Conservation (phyloP, 2,797 vertebrate genomes). For the Hypotaenidia philippensis region DNA sequence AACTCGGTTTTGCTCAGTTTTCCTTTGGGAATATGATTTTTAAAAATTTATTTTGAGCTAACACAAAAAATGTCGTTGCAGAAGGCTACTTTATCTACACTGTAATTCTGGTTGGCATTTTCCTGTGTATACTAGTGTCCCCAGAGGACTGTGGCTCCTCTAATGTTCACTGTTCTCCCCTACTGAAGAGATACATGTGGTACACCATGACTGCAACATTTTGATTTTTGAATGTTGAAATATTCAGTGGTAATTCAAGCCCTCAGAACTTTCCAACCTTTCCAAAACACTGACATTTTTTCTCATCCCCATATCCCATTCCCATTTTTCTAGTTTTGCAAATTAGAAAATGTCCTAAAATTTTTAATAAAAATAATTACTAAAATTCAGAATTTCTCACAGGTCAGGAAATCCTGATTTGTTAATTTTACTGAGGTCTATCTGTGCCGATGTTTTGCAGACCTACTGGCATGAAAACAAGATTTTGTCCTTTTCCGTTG, state of each 20-base stretch:
- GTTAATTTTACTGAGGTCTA: not conserved
- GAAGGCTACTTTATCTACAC: not conserved
- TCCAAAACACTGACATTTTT: not conserved
- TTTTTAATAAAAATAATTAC: not conserved
- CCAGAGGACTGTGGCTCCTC: not conserved
- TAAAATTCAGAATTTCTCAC: not conserved
- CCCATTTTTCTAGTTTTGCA: not conserved
- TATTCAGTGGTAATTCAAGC: not conserved
- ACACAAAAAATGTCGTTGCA: not conserved
- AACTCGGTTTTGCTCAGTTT: not conserved
- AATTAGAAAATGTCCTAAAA: not conserved
- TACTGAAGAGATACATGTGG: not conserved
- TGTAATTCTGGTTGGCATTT: slow-evolving; percentile 2
- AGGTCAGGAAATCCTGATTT: not conserved
- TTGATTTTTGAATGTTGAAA: not conserved
- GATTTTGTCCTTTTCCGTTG: slow-evolving; percentile 12
- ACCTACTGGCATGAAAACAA: not conserved
- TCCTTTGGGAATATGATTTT: not conserved
- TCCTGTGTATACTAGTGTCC: not conserved
- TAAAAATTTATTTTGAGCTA: not conserved
- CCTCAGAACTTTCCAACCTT: not conserved
- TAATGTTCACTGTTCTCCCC: not conserved
- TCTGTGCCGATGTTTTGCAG: not conserved
- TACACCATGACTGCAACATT: not conserved
- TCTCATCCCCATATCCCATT: not conserved